Evolutionary conservation across 2,888 invertebrate genomes (phyloP), one percentile per base, ranked within the genome.

Genomic region (Arrhopalites spinosus): DNA sequence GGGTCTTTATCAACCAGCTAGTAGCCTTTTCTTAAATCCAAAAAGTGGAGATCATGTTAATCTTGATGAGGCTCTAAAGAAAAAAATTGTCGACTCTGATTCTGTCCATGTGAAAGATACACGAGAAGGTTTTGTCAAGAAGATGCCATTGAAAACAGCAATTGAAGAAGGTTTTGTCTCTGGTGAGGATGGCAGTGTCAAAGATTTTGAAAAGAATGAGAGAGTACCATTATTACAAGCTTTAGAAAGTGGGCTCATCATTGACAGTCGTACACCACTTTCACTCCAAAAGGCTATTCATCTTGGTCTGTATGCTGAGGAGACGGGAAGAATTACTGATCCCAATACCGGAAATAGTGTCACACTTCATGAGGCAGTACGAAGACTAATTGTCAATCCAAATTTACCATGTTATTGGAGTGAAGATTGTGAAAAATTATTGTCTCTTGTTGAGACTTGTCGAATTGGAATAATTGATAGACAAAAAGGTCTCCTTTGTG

Each of bases 201-300:
- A 90, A 84, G 91, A 92, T 84, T 90, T 90, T 69, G 89, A 89
- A 25, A 89, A 87, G 81, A 86, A 85, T 0, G 89, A 90, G 68
- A 89, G 90, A 77, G 88, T 89, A 81, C 89, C 90, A 45, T 86
- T 94, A 25, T 89, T 89, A 72, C 91, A 93, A 85, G 94, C 94
- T 0, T 91, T 94, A 83, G 91, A 92, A 85, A 88, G 90, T 77
- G 94, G 93, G 25, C 88, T 94, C 75, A 88, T 95, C 66, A 89
- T 93, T 77, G 95, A 95, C 84, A 91, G 90, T 80, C 91, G 92
- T 85, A 92, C 92, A 13, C 91, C 94, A 0, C 90, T 94, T 27
- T 93, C 93, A 17, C 85, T 95, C 45, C 95, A 95, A 84, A 88
- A 93, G 83, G 93, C 93, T 0, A 89, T 95, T 72, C 94, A 94